phyloP scores from a whole-genome alignment of 2,797 vertebrate genomes.

The Gadopsis bispinosus region DNA sequence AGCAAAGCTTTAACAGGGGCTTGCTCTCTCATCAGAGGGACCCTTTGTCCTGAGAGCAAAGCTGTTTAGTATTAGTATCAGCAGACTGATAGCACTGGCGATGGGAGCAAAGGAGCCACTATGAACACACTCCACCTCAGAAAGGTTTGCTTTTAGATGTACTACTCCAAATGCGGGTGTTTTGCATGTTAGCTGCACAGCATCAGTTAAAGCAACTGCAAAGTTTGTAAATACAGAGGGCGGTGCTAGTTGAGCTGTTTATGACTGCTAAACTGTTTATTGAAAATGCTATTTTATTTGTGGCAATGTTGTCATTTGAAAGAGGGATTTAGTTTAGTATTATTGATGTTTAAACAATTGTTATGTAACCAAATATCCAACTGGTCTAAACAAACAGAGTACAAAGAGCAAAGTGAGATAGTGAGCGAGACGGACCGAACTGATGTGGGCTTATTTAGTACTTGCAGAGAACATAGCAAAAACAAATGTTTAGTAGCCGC shows the following conservation, averaged over 20 bases:
- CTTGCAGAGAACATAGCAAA: background rate
- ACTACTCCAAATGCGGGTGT: background rate
- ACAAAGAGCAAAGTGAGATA: conserved; percentile 35
- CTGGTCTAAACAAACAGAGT: conserved; percentile 21
- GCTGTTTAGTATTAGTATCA: conserved; percentile 76
- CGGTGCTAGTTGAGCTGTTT: background rate
- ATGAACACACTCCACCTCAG: conserved; percentile 25
- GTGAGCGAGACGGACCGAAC: background rate
- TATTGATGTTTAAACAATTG: conserved; percentile 22
- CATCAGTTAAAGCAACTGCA: background rate
- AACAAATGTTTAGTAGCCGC: background rate
- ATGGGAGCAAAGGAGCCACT: conserved; percentile 46
- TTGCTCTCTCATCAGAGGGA: conserved; percentile 62
- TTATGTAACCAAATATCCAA: conserved; percentile 40
- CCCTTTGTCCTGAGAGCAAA: conserved; percentile 68
- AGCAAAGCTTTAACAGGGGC: conserved; percentile 47
- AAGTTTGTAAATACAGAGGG: background rate
- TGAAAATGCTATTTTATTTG: background rate
- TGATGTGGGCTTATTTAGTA: background rate
- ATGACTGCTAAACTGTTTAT: background rate
- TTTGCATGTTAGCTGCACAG: background rate
- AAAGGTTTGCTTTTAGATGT: conserved; percentile 12
- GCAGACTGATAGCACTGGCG: conserved; percentile 61
- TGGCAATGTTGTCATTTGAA: background rate
- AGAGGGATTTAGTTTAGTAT: conserved; percentile 21